A percentile compares a stretch with the other conserved stretches of the same genome.
Conservation (phyloP, 2,888 invertebrate species). For the Melanostoma scalare region DNA sequence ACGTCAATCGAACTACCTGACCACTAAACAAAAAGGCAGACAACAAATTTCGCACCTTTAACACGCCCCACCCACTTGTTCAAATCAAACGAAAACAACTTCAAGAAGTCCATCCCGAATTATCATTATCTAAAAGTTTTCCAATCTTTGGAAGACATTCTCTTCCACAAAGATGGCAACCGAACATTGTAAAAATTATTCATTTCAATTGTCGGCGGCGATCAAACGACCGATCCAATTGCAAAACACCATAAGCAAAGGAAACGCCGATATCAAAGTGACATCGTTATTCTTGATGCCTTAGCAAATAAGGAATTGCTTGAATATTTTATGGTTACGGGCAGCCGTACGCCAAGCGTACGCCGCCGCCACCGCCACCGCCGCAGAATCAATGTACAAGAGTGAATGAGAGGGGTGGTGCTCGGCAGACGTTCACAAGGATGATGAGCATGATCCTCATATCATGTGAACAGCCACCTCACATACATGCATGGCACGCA, state of each 20-base stretch:
- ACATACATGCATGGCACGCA: conserved; percentile 48
- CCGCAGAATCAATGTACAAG: conserved; percentile 20
- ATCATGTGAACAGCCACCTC: conserved; percentile 68
- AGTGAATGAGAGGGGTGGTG: conserved; percentile 22
- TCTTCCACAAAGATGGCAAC: conserved; percentile 66
- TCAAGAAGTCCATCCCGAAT: neutral
- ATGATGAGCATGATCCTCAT: conserved; percentile 66
- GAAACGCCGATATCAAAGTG: conserved; percentile 72
- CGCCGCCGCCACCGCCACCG: conserved; percentile 39
- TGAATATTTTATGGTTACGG: conserved; percentile 74
- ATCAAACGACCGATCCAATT: conserved; percentile 70
- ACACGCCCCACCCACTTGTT: conserved; percentile 43
- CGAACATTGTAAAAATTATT: conserved; percentile 73
- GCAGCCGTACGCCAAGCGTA: conserved; percentile 77
- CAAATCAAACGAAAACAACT: neutral
- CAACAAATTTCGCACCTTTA: conserved; percentile 23
- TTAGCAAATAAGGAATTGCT: conserved; percentile 75
- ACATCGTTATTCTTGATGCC: conserved; percentile 73
- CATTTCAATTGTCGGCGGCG: conserved; percentile 69
- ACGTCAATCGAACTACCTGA: too few species aligned
- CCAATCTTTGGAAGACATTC: neutral
- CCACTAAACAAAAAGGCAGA: neutral
- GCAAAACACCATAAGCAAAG: conserved; percentile 72
- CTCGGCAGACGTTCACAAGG: conserved; percentile 74
- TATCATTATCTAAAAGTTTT: conserved; percentile 2